These are phyloP conservation scores for Delia radicum DNA, from an alignment of 1,140 invertebrate species.

Conservation along the genomic window DNA sequence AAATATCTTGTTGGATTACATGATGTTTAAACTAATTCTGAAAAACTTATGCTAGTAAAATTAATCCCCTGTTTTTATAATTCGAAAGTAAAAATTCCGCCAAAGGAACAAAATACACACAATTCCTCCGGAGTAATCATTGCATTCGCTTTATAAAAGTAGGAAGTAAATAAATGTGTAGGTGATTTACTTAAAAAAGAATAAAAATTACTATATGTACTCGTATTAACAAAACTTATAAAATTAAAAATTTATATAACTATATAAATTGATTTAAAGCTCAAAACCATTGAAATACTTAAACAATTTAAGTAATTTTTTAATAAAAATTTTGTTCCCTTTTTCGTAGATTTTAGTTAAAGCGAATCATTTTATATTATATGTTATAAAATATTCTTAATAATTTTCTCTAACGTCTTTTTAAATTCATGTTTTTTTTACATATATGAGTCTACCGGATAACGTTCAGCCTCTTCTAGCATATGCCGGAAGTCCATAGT, in stretches of 20 bases:
- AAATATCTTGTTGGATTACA: too few species aligned
- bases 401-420: too few species aligned
- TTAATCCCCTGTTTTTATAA: too few species aligned
- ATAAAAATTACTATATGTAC: background rate
- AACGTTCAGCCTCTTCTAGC: constrained; percentile 52
- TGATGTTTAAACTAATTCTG: too few species aligned
- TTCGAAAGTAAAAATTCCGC: too few species aligned
- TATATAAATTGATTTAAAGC: background rate
- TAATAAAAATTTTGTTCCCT: background rate
- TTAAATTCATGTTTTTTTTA: constrained; percentile 29
- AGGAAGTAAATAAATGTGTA: background rate
- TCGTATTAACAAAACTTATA: too few species aligned
- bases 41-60: too few species aligned
- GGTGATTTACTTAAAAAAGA: background rate
- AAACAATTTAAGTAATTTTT: background rate
- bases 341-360: background rate
- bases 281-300: constrained; percentile 7
- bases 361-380: background rate
- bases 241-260: background rate
- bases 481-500: constrained; percentile 48
- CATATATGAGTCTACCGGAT: constrained; percentile 53
- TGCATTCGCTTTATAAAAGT: too few species aligned
- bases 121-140: too few species aligned
- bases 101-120: too few species aligned
- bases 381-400: too few species aligned